Evolutionary conservation across 1,140 invertebrate species (phyloP).

Genomic region (Drosophila obscura): DNA sequence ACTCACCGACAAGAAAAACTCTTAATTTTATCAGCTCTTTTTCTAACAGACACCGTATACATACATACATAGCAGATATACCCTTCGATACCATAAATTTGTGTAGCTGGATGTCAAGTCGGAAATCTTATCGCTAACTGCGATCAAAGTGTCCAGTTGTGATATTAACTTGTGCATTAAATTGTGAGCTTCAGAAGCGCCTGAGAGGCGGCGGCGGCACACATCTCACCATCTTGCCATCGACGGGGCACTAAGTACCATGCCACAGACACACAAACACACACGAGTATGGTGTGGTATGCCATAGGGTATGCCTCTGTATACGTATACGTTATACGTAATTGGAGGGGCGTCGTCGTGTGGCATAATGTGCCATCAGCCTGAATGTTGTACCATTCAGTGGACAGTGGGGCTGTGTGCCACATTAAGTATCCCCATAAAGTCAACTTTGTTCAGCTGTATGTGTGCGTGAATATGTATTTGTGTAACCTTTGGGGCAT

Average conservation of each 20-base stretch:
- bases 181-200: slow-evolving; percentile 53
- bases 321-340: slow-evolving; percentile 73
- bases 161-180: slow-evolving; percentile 64
- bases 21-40: too few relatives aligned
- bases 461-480: slow-evolving; percentile 18
- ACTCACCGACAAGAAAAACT: too few relatives aligned
- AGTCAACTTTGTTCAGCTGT: slow-evolving; percentile 55
- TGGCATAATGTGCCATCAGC: slow-evolving; percentile 75
- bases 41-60: too few relatives aligned
- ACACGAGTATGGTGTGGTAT: not conserved
- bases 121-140: slow-evolving; percentile 68
- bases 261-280: slow-evolving; percentile 15
- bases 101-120: slow-evolving; percentile 28
- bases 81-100: not conserved
- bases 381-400: slow-evolving; percentile 45
- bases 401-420: slow-evolving; percentile 42
- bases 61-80: too few relatives aligned
- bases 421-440: slow-evolving; percentile 68
- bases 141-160: slow-evolving; percentile 71
- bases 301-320: slow-evolving; percentile 10
- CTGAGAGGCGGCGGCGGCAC: slow-evolving; percentile 34
- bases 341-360: slow-evolving; percentile 75
- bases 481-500: slow-evolving; percentile 63
- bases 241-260: slow-evolving; percentile 47
- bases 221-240: slow-evolving; percentile 2